Percentiles rank a stretch among this genome's conserved stretches.
These are phyloP conservation scores for Acrobeloides nanus DNA, from an alignment of 2,888 invertebrate species.

Conservation along the genomic window DNA sequence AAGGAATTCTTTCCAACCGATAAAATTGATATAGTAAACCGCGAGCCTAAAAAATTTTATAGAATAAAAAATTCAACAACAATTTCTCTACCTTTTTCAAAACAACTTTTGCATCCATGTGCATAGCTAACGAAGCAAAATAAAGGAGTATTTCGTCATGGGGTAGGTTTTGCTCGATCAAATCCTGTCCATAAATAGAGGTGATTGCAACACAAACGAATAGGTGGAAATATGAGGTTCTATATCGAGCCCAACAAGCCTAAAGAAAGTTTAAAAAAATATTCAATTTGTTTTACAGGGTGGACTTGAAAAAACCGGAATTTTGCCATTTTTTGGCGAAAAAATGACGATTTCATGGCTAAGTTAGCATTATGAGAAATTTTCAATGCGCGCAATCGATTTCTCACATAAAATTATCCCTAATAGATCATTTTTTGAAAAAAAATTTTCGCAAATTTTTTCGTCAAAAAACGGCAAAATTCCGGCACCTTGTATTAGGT, in stretches of 20 bases:
- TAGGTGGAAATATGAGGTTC: conserved; percentile 89
- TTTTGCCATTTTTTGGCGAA: too few relatives aligned
- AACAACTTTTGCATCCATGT: conserved; percentile 87
- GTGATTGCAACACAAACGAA: conserved; percentile 88
- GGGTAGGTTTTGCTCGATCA: conserved; percentile 80
- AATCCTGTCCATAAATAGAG: conserved; percentile 74
- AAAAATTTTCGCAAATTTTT: too few relatives aligned
- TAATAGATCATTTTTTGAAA: too few relatives aligned
- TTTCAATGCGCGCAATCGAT: too few relatives aligned
- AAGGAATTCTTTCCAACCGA: conserved; percentile 77
- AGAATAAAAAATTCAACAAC: conserved; percentile 11
- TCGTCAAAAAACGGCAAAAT: too few relatives aligned
- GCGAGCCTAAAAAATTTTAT: conserved; percentile 63
- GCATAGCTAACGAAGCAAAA: conserved; percentile 90
- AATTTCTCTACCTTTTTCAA: conserved; percentile 74
- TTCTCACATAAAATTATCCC: too few relatives aligned
- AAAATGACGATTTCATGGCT: too few relatives aligned
- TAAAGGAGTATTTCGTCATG: conserved; percentile 89
- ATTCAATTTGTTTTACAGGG: not conserved
- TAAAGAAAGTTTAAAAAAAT: conserved; percentile 78
- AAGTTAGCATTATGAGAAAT: too few relatives aligned
- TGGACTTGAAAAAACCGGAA: not conserved
- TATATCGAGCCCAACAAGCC: conserved; percentile 93
- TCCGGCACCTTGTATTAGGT: too few relatives aligned
- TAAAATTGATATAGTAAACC: conserved; percentile 83